These are phyloP conservation scores for Apistogramma diplotaenia DNA, from an alignment of 2,113 vertebrate genomes.

Conservation along the genomic window DNA sequence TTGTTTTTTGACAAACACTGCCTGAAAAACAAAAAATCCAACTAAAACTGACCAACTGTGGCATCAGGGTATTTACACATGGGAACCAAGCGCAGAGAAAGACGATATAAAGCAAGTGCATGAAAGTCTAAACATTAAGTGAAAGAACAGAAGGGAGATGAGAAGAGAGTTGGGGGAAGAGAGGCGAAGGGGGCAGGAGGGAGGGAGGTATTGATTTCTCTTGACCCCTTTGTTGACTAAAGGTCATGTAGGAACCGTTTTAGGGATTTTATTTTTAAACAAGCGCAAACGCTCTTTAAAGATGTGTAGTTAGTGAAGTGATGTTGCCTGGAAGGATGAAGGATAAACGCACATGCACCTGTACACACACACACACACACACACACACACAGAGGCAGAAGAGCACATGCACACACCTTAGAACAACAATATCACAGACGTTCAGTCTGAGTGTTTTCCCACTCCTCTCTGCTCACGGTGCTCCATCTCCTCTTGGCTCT, in stretches of 20 bases:
- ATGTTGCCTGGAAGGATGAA: slow-evolving; percentile 53
- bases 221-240: slow-evolving; percentile 78
- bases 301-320: slow-evolving; percentile 50
- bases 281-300: slow-evolving; percentile 59
- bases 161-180: slow-evolving; percentile 61
- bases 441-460: slow-evolving; percentile 31
- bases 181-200: slow-evolving; percentile 51
- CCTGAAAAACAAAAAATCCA: not conserved
- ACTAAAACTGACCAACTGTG: not conserved
- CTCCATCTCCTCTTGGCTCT: slow-evolving; percentile 31
- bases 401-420: slow-evolving; percentile 8
- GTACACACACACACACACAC: slow-evolving; percentile 15
- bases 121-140: slow-evolving; percentile 40
- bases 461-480: slow-evolving; percentile 13
- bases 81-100: not conserved
- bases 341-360: slow-evolving; percentile 31
- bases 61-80: not conserved
- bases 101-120: slow-evolving; percentile 11
- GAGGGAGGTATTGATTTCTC: slow-evolving; percentile 77
- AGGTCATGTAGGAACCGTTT: slow-evolving; percentile 78
- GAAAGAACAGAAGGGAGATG: slow-evolving; percentile 52
- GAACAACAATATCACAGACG: slow-evolving; percentile 50
- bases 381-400: not conserved
- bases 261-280: slow-evolving; percentile 77
- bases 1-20: not conserved